A percentile compares a stretch with the other conserved stretches of the same genome.
Evolutionary conservation across 2,888 invertebrate genomes (phyloP).

Genomic region (Scaeva pyrastri): DNA sequence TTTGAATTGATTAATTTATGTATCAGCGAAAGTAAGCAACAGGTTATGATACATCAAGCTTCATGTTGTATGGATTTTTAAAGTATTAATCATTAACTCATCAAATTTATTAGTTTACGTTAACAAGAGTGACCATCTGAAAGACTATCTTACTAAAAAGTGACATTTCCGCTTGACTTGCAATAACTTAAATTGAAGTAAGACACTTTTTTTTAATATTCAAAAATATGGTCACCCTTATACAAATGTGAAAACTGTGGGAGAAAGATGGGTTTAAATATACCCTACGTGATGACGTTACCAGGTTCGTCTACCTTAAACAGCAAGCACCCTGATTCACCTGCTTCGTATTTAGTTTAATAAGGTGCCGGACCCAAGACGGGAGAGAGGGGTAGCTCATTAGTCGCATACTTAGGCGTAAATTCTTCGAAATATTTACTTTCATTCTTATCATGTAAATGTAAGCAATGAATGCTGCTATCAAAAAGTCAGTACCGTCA

Average conservation of each 20-base stretch:
- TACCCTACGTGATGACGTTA: neutral
- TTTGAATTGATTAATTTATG: neutral
- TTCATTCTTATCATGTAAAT: conserved; percentile 68
- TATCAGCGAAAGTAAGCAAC: neutral
- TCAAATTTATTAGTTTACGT: no score
- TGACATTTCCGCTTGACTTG: no score
- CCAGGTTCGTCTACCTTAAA: conserved; percentile 63
- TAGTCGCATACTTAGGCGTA: conserved; percentile 55
- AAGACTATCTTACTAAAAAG: no score
- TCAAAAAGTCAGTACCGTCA: conserved; percentile 4
- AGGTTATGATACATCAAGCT: no score
- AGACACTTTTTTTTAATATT: neutral
- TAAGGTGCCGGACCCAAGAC: neutral
- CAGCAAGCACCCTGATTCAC: conserved; percentile 26
- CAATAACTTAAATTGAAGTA: no score
- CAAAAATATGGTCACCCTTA: conserved; percentile 3
- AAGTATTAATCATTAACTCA: no score
- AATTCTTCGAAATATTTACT: conserved; percentile 67
- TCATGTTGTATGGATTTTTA: no score
- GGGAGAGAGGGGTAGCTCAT: conserved; percentile 5
- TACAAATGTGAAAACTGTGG: neutral
- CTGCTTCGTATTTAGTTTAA: conserved; percentile 77
- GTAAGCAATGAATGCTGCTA: conserved; percentile 24
- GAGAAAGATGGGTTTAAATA: conserved; percentile 40
- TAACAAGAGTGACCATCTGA: no score